Evolutionary conservation across 2,113 vertebrate genomes (phyloP).

Genomic region (Aythya baeri): DNA sequence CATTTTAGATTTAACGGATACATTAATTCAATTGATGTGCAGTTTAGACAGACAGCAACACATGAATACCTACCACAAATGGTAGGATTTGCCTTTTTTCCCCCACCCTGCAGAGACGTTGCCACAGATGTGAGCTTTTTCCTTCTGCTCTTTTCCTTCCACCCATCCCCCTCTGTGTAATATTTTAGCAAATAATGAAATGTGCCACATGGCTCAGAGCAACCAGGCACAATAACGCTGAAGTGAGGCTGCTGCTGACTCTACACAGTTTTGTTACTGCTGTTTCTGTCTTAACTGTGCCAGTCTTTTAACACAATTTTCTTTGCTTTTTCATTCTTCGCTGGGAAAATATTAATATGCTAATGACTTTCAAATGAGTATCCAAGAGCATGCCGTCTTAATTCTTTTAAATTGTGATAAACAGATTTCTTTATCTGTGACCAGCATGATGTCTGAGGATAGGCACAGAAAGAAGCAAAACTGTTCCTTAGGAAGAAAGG

Average conservation of each 20-base stretch:
- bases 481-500: background rate
- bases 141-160: constrained; percentile 16
- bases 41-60: constrained; percentile 47
- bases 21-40: constrained; percentile 60
- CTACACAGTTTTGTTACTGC: background rate
- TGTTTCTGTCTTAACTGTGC: background rate
- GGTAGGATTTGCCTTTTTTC: constrained; percentile 49
- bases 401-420: background rate
- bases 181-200: constrained; percentile 55
- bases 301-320: background rate
- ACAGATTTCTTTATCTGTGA: background rate
- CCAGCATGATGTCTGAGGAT: background rate
- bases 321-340: background rate
- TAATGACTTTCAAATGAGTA: background rate
- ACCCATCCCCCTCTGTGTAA: background rate
- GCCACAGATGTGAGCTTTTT: constrained; percentile 30
- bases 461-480: background rate
- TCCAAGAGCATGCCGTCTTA: background rate
- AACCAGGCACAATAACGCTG: background rate
- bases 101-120: constrained; percentile 5
- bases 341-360: constrained; percentile 5
- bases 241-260: background rate
- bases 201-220: background rate
- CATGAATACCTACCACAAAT: constrained; percentile 54
- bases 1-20: constrained; percentile 53